Conservation (phyloP, 2,113 vertebrate species). For the Oncorhynchus keta region DNA sequence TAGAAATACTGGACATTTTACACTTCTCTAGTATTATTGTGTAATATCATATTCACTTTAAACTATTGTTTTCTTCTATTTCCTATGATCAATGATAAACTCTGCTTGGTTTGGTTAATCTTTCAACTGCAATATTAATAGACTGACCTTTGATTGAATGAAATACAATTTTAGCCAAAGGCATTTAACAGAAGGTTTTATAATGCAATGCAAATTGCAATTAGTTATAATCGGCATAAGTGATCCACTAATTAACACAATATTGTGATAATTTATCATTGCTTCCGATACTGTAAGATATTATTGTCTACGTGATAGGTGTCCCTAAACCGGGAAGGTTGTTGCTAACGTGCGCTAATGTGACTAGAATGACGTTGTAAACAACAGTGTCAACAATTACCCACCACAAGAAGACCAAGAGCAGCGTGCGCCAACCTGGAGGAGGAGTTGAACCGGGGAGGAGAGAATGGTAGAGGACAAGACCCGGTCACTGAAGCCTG, state of each 20-base stretch:
- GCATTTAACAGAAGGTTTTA: neutral
- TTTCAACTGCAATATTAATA: neutral
- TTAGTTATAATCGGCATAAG: neutral
- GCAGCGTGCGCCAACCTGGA: too few relatives aligned
- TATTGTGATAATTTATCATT: neutral
- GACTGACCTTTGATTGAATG: neutral
- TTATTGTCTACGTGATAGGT: too few relatives aligned
- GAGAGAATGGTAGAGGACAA: too few relatives aligned
- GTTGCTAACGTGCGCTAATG: too few relatives aligned
- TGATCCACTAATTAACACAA: conserved; percentile 33
- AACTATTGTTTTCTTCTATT: neutral
- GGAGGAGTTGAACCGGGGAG: too few relatives aligned
- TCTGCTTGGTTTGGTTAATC: too few relatives aligned
- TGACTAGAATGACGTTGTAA: too few relatives aligned
- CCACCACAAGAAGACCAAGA: too few relatives aligned
- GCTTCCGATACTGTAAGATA: neutral
- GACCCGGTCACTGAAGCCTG: too few relatives aligned
- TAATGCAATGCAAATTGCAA: neutral
- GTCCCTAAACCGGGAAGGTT: too few relatives aligned
- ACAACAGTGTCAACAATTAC: too few relatives aligned
- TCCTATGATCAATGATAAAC: too few relatives aligned
- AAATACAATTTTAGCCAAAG: neutral
- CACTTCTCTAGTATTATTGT: neutral
- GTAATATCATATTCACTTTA: neutral
- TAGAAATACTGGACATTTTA: conserved; percentile 8